A percentile compares a stretch with the other conserved stretches of the same genome.
phyloP scores from a whole-genome alignment of 2,113 vertebrate genomes.

The Thamnaconus septentrionalis region DNA sequence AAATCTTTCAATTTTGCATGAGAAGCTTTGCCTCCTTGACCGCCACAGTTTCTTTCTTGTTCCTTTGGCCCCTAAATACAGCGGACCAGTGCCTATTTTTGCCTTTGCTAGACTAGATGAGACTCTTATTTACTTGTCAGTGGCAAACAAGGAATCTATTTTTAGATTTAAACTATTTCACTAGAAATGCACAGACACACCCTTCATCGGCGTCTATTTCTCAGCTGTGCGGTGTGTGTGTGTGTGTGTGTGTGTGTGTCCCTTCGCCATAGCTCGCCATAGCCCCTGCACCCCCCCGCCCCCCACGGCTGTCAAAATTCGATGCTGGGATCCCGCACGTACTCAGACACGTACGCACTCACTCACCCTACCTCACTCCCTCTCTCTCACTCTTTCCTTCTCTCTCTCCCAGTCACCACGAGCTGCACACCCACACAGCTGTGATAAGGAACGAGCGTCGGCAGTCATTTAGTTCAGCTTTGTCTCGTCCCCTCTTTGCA shows the following conservation, averaged over 20 bases:
- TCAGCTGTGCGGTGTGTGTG: constrained; percentile 1
- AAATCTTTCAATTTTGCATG: constrained; percentile 2
- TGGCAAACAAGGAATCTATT: too few species aligned
- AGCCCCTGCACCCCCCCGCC: background rate
- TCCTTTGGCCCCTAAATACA: too few species aligned
- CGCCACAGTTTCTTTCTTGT: too few species aligned
- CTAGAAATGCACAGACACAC: constrained; percentile 31
- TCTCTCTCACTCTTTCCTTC: background rate
- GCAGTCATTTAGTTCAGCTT: constrained; percentile 67
- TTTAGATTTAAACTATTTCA: too few species aligned
- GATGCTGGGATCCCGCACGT: too few species aligned
- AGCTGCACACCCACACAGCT: constrained; percentile 53
- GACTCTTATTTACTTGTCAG: too few species aligned
- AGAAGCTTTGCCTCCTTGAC: background rate
- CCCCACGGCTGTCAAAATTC: constrained; percentile 39
- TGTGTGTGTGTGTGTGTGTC: too few species aligned
- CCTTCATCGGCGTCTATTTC: constrained; percentile 3
- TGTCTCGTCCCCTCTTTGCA: constrained; percentile 39
- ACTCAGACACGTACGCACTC: background rate
- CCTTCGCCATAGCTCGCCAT: background rate
- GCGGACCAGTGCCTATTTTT: too few species aligned
- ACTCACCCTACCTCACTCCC: background rate
- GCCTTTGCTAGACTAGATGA: too few species aligned
- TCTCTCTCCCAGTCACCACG: constrained; percentile 2
- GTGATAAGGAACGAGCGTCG: constrained; percentile 56